These are phyloP conservation scores for Pagetopsis macropterus DNA, from an alignment of 2,797 vertebrate genomes.

Conservation along the genomic window DNA sequence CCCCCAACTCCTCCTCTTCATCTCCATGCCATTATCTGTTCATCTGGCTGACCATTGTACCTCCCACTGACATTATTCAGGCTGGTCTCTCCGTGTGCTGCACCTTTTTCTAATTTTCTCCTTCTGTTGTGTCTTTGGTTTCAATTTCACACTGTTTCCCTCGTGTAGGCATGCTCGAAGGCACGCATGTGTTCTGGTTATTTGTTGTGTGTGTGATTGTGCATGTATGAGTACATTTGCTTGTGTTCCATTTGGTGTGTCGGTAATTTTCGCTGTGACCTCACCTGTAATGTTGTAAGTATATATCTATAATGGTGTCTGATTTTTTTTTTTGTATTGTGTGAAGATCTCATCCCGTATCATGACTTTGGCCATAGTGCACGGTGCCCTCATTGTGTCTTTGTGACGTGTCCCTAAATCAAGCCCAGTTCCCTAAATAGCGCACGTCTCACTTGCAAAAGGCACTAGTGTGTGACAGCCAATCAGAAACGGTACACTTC, in stretches of 20 bases:
- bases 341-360: slow-evolving; percentile 26
- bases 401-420: slow-evolving; percentile 40
- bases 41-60: slow-evolving; percentile 67
- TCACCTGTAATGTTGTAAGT: slow-evolving; percentile 57
- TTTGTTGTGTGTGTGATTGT: slow-evolving; percentile 7
- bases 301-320: slow-evolving; percentile 39
- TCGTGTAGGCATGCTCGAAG: slow-evolving; percentile 11
- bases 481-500: slow-evolving; percentile 65
- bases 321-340: not conserved
- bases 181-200: slow-evolving; percentile 21
- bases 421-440: slow-evolving; percentile 50
- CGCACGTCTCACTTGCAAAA: slow-evolving; percentile 39
- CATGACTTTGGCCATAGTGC: slow-evolving; percentile 22
- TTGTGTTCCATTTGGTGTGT: slow-evolving; percentile 31
- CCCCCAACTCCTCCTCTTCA: slow-evolving; percentile 81
- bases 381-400: slow-evolving; percentile 46
- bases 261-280: slow-evolving; percentile 29
- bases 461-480: slow-evolving; percentile 62
- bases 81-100: slow-evolving; percentile 37
- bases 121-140: slow-evolving; percentile 16
- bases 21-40: slow-evolving; percentile 63
- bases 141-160: slow-evolving; percentile 1
- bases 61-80: slow-evolving; percentile 43
- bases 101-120: slow-evolving; percentile 12
- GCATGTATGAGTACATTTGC: slow-evolving; percentile 15